Base-by-base conservation (phyloP, 2,797 vertebrate genomes). In the Rhadinocentrus ornatus region DNA sequence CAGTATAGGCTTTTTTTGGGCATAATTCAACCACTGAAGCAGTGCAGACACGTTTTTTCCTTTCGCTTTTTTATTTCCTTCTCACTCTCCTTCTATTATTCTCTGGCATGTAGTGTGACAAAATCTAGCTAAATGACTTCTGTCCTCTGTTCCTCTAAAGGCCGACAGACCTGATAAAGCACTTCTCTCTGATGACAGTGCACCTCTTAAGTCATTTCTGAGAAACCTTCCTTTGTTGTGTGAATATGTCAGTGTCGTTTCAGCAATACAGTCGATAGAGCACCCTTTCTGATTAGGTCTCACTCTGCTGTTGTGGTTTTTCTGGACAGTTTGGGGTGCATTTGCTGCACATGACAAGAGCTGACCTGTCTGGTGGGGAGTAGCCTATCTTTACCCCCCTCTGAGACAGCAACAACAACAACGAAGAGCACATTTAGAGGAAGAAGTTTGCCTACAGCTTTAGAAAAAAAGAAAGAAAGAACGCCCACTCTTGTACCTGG, bases 331-430 rank as follows among this genome's bases (percentile, higher is more conserved):
- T 85, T 94, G 91, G 92, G 91, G 90, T 95, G 94, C 85, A 94
- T 95, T 89, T 95, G 94, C 93, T 95, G 94, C 89, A 93, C 93
- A 81, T 95, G 93, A 95, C 91, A 76, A 70, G 78, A 86, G 80
- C 82, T 87, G 83, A 37, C 75, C 88, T 88, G 93, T 89, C 88
- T 79, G 71, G 86, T 15, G 77, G 85, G 91, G 91, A 84, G 83
- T 62, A 56, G 41, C 61, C 66, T 88, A 69, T 79, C 65, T 71
- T 69, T 82, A 68, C 68, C 78, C 85, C 86, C 76, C 78, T 69
- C 88, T 83, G 89, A 34, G 87, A 76, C 87, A 82, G 84, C 78
- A 24, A 80, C 76, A 55, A 67, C 77, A 58, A 65, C 74, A 74
- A 66, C 3, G 80, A 73, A 66, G 86, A 89, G 75, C 75, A 77